phyloP scores from a whole-genome alignment of 53 echinoderm and acorn worm genomes.

The Crossaster papposus region DNA sequence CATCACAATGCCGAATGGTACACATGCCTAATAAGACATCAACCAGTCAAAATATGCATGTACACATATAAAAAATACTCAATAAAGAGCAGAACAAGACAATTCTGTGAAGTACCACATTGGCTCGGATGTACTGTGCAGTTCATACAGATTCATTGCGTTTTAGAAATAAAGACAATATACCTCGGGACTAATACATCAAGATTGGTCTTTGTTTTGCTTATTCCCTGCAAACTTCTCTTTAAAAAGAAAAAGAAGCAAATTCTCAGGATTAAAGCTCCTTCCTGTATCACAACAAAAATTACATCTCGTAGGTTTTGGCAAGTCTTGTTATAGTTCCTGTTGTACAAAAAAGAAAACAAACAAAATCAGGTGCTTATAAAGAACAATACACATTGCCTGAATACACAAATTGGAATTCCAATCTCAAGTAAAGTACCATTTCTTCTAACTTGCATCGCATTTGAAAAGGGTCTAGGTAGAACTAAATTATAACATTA shows the following conservation, averaged over 20 bases:
- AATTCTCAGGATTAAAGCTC: no score
- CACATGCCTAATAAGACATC: not conserved
- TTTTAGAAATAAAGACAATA: not conserved
- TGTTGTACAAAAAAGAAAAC: not conserved
- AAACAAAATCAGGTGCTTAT: not conserved
- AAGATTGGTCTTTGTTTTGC: no score
- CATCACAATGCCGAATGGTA: not conserved
- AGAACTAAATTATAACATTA: not conserved
- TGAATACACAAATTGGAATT: not conserved
- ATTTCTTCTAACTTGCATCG: not conserved
- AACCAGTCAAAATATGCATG: not conserved
- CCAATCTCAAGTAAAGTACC: not conserved
- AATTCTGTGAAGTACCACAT: not conserved
- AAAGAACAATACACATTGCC: not conserved
- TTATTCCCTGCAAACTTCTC: no score
- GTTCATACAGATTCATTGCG: not conserved
- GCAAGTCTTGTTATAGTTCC: slow-evolving; percentile 10
- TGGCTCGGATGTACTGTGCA: not conserved
- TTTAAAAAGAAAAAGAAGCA: no score
- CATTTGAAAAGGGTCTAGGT: not conserved
- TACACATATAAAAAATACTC: not conserved
- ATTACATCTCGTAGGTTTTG: not conserved
- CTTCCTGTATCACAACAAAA: no score
- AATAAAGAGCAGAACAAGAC: not conserved
- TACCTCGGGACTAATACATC: not conserved